A percentile compares a stretch with the other conserved stretches of the same genome.
Conservation (phyloP, 2,888 invertebrate genomes). For the Cataglyphis albicans region DNA sequence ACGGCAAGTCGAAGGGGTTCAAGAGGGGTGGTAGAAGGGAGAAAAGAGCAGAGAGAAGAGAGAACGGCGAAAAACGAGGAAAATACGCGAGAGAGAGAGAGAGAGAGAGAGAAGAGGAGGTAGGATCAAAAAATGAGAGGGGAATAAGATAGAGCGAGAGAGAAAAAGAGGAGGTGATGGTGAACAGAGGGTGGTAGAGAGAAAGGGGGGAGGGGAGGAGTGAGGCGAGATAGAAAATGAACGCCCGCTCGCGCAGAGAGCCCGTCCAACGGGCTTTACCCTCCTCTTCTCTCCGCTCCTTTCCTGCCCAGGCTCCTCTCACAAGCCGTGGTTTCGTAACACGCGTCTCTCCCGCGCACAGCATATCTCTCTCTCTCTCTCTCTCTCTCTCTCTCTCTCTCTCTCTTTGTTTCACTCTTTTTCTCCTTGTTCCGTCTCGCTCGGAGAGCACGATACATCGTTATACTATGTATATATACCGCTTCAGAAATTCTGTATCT, state of each 20-base stretch:
- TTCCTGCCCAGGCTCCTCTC: constrained; percentile 59
- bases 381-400: constrained; percentile 17
- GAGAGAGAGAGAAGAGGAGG: constrained; percentile 38
- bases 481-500: constrained; percentile 48
- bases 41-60: constrained; percentile 45
- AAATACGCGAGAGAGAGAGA: constrained; percentile 16
- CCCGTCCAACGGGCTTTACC: constrained; percentile 78
- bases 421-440: constrained; percentile 33
- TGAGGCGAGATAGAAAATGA: constrained; percentile 72
- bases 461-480: constrained; percentile 28
- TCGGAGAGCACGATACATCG: constrained; percentile 43
- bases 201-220: constrained; percentile 33
- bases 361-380: constrained; percentile 31
- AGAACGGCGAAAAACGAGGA: constrained; percentile 1
- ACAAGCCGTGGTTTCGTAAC: constrained; percentile 81
- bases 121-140: constrained; percentile 58
- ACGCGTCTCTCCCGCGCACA: constrained; percentile 73
- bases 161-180: constrained; percentile 49
- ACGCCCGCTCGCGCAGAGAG: constrained; percentile 74
- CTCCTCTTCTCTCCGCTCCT: constrained; percentile 66
- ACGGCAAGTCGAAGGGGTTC: constrained; percentile 59
- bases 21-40: constrained; percentile 42
- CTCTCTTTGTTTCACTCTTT: constrained; percentile 10
- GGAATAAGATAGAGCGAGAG: constrained; percentile 54
- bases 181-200: constrained; percentile 34